Conservation (phyloP, 2,797 vertebrate species). For the Cirrhinus mrigala region DNA sequence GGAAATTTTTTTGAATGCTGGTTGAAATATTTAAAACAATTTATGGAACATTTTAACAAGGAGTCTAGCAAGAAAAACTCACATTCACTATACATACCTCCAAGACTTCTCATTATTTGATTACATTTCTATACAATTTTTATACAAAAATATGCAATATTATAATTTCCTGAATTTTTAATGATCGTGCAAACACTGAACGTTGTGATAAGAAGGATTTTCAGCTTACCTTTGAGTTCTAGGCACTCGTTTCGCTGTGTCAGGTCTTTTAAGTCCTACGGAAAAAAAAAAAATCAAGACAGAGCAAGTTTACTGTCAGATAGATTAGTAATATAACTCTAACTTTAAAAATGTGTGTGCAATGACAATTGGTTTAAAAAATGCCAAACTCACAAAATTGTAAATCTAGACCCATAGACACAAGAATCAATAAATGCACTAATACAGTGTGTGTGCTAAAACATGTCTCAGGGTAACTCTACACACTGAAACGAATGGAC, state of each 20-base stretch:
- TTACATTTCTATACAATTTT: not conserved
- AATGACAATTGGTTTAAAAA: not conserved
- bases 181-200: not conserved
- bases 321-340: not conserved
- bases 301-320: not conserved
- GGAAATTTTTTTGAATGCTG: too few species aligned
- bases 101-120: not conserved
- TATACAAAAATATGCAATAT: too few species aligned
- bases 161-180: not conserved
- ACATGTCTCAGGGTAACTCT: not conserved
- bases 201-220: not conserved
- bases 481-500: not conserved
- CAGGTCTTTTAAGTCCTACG: constrained; percentile 90
- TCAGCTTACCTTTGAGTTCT: constrained; percentile 90
- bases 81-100: not conserved
- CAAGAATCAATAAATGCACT: not conserved
- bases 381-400: not conserved
- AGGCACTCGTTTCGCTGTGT: constrained; percentile 91
- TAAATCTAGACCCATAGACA: not conserved
- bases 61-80: not conserved
- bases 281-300: constrained; percentile 29
- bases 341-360: not conserved
- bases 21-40: not conserved
- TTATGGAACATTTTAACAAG: not conserved
- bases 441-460: not conserved